These are phyloP conservation scores for Crossocerus cetratus DNA, from an alignment of 2,888 invertebrate genomes.

Conservation along the genomic window DNA sequence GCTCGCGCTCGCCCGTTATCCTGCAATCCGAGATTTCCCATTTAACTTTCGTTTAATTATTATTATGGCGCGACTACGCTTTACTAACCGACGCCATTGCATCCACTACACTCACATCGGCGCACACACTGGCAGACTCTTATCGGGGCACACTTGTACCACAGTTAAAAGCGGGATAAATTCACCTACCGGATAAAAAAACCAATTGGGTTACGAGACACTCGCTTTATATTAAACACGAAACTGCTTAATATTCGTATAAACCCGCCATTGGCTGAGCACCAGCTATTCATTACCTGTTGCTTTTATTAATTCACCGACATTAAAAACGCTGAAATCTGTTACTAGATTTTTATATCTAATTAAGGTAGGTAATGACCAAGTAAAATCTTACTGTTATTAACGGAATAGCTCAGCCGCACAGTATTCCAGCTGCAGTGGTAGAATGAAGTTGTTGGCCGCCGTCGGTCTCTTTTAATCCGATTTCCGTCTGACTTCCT, in stretches of 20 bases:
- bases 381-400: too few species aligned
- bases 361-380: too few species aligned
- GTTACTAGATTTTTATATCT: too few species aligned
- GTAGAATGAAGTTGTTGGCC: too few species aligned
- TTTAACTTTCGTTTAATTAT: slow-evolving; percentile 68
- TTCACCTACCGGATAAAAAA: slow-evolving; percentile 40
- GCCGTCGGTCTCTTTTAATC: too few species aligned
- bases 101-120: too few species aligned
- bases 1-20: slow-evolving; percentile 34
- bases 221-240: slow-evolving; percentile 33
- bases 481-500: too few species aligned
- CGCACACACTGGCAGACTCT: too few species aligned
- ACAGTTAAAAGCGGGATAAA: slow-evolving; percentile 21
- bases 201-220: slow-evolving; percentile 39
- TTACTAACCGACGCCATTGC: too few species aligned
- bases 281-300: not conserved
- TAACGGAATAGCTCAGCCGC: too few species aligned
- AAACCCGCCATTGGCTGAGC: slow-evolving; percentile 38
- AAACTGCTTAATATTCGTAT: slow-evolving; percentile 44
- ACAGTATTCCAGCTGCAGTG: too few species aligned
- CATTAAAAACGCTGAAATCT: too few species aligned
- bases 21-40: slow-evolving; percentile 55
- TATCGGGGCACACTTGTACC: slow-evolving; percentile 31
- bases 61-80: slow-evolving; percentile 44
- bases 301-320: slow-evolving; percentile 32